Percentiles rank a stretch among this genome's conserved stretches.
phyloP scores from a whole-genome alignment of 2,888 invertebrate genomes.

The Nymphalis urticae region DNA sequence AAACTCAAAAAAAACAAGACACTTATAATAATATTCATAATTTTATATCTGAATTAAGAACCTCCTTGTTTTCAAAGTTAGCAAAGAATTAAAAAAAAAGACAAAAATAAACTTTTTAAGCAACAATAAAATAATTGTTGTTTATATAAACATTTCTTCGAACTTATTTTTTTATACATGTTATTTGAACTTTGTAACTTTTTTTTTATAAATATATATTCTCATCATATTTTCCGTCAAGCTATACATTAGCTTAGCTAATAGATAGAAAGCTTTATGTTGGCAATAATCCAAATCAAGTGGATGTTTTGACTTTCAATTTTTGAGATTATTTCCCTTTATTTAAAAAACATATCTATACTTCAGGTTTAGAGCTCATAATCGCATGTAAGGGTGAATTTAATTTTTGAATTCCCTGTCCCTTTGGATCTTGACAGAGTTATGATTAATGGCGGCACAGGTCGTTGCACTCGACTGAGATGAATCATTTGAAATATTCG shows the following conservation, averaged over 20 bases:
- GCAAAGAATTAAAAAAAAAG: too few species aligned
- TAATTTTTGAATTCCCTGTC: slow-evolving; percentile 39
- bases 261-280: slow-evolving; percentile 30
- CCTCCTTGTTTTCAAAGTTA: too few species aligned
- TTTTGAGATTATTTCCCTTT: slow-evolving; percentile 39
- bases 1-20: too few species aligned
- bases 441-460: slow-evolving; percentile 45
- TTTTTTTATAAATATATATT: too few species aligned
- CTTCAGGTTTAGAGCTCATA: slow-evolving; percentile 17
- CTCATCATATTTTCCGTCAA: too few species aligned
- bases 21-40: too few species aligned
- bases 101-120: too few species aligned
- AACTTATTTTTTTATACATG: too few species aligned
- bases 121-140: too few species aligned
- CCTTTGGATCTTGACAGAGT: slow-evolving; percentile 42
- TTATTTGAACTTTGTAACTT: too few species aligned
- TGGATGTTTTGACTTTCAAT: slow-evolving; percentile 42
- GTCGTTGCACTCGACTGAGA: slow-evolving; percentile 41
- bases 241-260: background rate
- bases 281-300: slow-evolving; percentile 43
- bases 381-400: slow-evolving; percentile 11
- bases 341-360: slow-evolving; percentile 16
- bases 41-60: too few species aligned
- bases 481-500: slow-evolving; percentile 42
- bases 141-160: too few species aligned